Base-by-base conservation (phyloP, 2,888 invertebrate species). In the Dicyrtoma fusca region DNA sequence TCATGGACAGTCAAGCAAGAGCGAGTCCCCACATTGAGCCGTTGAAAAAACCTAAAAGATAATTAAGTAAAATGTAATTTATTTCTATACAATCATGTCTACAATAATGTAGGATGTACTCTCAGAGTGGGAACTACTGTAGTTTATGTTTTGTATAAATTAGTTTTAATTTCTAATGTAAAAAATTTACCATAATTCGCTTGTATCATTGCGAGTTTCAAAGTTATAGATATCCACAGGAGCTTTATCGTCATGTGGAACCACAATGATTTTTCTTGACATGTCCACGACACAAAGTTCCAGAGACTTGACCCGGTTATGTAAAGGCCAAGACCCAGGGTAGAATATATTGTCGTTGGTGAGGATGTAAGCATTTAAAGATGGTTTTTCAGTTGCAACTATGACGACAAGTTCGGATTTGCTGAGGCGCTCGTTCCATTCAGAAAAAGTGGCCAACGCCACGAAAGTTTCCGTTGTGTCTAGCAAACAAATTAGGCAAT, bases 171-270 rank as follows among this genome's bases (percentile, higher is more conserved):
- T n/a, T n/a, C n/a, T n/a, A n/a, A n/a, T 34, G 8, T 34, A 34
- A 8, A 34, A 34, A 8, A 34, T 34, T 57, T 75, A 76, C 78
- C 78, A 78, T 5, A 78, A 23, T 66, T 77, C 75, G 17, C 57
- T 21, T 1, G 59, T 59, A 25, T 69, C 21, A 11, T 68, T 34
- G 0, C 57, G 45, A 19, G 49, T 47, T 47, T 73, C 72, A 10
- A 76, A 55, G 53, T 73, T 76, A 66, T 79, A 78, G 8, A 79
- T 73, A 45, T 70, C 75, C 21, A 79, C 53, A 2, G 75, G 53
- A 1, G 49, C 55, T 19, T 21, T 13, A 23, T 21, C 10, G n/a
- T 25, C 5, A 26, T 71, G 55, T 5, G 65, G 59, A 11, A 77
- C 74, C 8, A 74, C 66, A 13, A 78, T 13, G 21, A 79, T 61